Conservation (phyloP, 2,113 vertebrate genomes). For the Phrynocephalus versicolor region DNA sequence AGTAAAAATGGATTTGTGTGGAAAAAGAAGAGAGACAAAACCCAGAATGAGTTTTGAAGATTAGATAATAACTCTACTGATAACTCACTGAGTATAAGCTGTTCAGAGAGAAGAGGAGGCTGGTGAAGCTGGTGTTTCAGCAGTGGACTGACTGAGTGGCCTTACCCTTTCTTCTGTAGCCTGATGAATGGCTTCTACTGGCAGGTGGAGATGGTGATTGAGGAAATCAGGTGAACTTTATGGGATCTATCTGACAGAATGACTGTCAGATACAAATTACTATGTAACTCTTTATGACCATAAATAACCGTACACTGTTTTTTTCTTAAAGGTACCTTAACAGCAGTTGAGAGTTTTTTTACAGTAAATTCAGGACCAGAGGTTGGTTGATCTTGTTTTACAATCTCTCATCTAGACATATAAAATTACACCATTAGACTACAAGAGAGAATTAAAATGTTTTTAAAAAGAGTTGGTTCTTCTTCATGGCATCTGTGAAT, state of each 20-base stretch:
- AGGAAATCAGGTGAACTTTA: no score
- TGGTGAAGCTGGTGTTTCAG: not conserved
- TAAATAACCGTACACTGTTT: conserved; percentile 21
- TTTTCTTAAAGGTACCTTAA: conserved; percentile 82
- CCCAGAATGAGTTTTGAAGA: not conserved
- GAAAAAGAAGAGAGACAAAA: not conserved
- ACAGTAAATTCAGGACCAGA: conserved; percentile 82
- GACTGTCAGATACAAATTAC: not conserved
- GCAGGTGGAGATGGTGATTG: no score
- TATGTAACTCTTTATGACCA: not conserved
- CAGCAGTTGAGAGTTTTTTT: conserved; percentile 92
- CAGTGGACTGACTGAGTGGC: not conserved
- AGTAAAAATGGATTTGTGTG: not conserved
- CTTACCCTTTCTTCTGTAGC: no score
- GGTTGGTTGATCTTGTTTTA: conserved; percentile 72
- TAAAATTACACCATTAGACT: not conserved
- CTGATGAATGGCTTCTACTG: no score
- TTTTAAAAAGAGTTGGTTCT: not conserved
- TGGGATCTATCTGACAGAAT: not conserved
- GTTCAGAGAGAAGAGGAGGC: not conserved
- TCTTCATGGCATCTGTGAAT: no score
- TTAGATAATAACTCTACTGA: not conserved
- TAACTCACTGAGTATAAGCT: not conserved
- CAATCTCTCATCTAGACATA: not conserved
- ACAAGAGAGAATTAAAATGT: not conserved